Evolutionary conservation across 2,113 vertebrate species (phyloP).

Genomic region (Lepisosteus oculatus): DNA sequence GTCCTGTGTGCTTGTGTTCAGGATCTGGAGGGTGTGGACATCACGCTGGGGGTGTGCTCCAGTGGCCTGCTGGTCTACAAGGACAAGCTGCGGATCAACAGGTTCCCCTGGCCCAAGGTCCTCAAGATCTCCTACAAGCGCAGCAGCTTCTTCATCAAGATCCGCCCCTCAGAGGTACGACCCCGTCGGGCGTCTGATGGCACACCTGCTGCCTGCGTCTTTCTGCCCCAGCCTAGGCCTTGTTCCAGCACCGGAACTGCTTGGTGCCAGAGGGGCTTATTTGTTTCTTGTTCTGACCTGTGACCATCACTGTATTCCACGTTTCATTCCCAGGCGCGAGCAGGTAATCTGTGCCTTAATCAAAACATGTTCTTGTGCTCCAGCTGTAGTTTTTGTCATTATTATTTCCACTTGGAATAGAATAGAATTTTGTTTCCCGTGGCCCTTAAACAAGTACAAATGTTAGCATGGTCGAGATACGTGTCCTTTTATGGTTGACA

Average conservation of each 20-base stretch:
- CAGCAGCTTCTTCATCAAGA: slow-evolving; percentile 97
- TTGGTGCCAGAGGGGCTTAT: neutral
- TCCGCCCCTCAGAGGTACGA: slow-evolving; percentile 88
- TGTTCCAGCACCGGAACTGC: neutral
- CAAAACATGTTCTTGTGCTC: no score
- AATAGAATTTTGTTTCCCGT: no score
- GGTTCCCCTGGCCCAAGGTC: slow-evolving; percentile 97
- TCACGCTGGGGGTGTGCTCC: slow-evolving; percentile 93
- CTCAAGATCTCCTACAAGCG: slow-evolving; percentile 97
- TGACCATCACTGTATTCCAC: neutral
- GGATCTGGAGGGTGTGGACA: slow-evolving; percentile 95
- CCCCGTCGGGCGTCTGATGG: no score
- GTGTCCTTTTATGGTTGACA: no score
- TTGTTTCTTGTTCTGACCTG: neutral
- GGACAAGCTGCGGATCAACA: slow-evolving; percentile 96
- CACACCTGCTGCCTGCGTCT: no score
- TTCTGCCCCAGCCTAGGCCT: neutral
- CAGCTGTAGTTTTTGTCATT: no score
- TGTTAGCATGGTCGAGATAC: no score
- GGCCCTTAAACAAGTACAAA: no score
- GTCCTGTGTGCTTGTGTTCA: slow-evolving; percentile 38
- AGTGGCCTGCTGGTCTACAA: slow-evolving; percentile 95
- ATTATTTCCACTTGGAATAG: no score
- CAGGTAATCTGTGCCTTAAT: no score
- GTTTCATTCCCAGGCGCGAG: no score